These are phyloP conservation scores for Sinocyclocheilus rhinocerous DNA, from an alignment of 2,113 vertebrate genomes.

Conservation along the genomic window DNA sequence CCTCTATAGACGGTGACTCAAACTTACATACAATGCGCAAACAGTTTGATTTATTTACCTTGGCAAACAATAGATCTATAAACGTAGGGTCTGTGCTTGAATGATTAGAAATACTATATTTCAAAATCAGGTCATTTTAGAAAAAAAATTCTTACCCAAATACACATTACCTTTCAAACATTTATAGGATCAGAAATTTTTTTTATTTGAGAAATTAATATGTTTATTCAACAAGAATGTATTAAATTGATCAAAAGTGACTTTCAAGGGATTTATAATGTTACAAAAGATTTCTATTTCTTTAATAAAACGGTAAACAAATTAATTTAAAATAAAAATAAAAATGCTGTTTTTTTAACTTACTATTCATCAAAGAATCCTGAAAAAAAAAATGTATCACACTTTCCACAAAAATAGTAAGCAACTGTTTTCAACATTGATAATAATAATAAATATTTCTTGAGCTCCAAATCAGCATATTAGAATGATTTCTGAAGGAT, in stretches of 20 bases:
- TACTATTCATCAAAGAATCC: neutral
- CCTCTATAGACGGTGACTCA: neutral
- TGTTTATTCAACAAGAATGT: neutral
- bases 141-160: neutral
- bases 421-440: neutral
- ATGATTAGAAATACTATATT: neutral
- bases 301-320: neutral
- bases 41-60: constrained; percentile 2
- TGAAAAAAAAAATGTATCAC: neutral
- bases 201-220: neutral
- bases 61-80: neutral
- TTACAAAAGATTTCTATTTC: neutral
- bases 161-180: neutral
- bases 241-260: neutral
- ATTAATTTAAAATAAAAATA: neutral
- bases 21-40: neutral
- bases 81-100: neutral
- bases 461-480: neutral
- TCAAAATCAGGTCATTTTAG: neutral
- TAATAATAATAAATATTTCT: neutral
- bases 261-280: neutral
- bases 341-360: neutral
- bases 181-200: neutral
- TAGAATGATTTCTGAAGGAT: neutral
- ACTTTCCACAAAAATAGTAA: neutral